phyloP scores from a whole-genome alignment of 35 echinoderm and acorn worm species.

The Ophioderma brevispina region DNA sequence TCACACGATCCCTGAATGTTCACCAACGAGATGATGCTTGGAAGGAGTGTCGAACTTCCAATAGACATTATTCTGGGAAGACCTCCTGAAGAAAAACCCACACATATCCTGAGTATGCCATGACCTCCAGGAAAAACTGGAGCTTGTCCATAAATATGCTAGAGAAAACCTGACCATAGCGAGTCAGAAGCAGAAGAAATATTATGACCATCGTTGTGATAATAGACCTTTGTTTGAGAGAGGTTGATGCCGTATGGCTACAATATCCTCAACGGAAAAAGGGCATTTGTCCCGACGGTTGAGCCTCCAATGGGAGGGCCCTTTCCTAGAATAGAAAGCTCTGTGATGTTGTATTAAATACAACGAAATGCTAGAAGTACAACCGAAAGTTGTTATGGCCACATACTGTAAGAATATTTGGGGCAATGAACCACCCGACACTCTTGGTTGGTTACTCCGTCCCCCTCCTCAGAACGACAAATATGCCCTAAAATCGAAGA shows the following conservation, averaged over 20 bases:
- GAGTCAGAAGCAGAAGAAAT: background rate
- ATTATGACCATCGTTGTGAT: conserved; percentile 12
- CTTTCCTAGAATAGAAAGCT: conserved; percentile 21
- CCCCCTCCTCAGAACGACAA: background rate
- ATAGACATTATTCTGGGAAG: conserved; percentile 9
- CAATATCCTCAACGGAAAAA: conserved; percentile 21
- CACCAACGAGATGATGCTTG: conserved; percentile 66
- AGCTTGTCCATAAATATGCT: conserved; percentile 1
- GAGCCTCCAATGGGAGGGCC: conserved; percentile 43
- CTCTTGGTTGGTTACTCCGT: background rate
- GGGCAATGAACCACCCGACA: conserved; percentile 41
- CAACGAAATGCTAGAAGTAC: conserved; percentile 20
- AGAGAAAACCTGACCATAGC: conserved; percentile 32
- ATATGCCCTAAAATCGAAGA: too few species aligned
- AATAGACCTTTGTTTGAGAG: background rate
- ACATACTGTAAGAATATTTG: conserved; percentile 16
- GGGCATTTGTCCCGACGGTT: conserved; percentile 40
- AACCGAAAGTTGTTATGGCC: conserved; percentile 36
- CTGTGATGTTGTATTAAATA: conserved; percentile 62
- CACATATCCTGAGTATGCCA: background rate
- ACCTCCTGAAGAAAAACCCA: background rate
- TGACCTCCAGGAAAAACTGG: background rate
- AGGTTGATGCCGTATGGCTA: conserved; percentile 42
- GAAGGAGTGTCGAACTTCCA: conserved; percentile 26
- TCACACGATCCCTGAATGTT: conserved; percentile 41